Evolutionary conservation across 2,797 vertebrate genomes (phyloP), one percentile per base, ranked within the genome.

Genomic region (Todus mexicanus): DNA sequence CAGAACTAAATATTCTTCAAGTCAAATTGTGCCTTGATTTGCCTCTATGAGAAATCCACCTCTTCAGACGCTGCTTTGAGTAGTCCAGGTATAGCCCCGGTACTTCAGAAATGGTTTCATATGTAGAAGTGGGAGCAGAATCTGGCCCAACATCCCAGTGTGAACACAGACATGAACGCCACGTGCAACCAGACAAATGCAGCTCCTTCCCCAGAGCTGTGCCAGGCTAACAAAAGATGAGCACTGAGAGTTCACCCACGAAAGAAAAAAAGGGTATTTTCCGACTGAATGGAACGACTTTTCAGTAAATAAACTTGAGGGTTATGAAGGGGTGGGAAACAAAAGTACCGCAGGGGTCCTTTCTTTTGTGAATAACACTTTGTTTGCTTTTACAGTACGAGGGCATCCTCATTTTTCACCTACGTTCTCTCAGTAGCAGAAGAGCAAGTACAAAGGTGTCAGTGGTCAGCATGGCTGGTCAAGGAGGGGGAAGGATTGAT

Each of bases 211-310:
- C 31, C 69, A 65, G 57, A 82, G 25, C 14, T 72, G 38, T 63
- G 47, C 29, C 48, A 68, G 23, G 29, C 27, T 59, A 72, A 72
- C 37, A 56, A 35, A 7, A 76, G 45, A 73, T 27, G 31, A 76
- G 27, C 40, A n/a, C 27, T 51, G 17, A 63, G 33, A 85, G 14
- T 56, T 88, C 9, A 54, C 10, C 5, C 63, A 84, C 14, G 69
- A 60, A 65, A 33, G 17, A 51, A 74, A 88, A 86, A n/a, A 86
- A 81, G 27, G 27, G 35, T 25, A 9, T 93, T 95, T 96, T 93
- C 85, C 70, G 89, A 94, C 11, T 43, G 51, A 90, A 95, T 66
- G 51, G 61, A 91, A 66, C 45, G 31, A 84, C 71, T 91, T 93
- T 76, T 89, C 86, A 80, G 77, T 38, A 93, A 93, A 87, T 85